These are phyloP conservation scores for Xiphydria camelus DNA, from an alignment of 2,888 invertebrate genomes.

Conservation along the genomic window DNA sequence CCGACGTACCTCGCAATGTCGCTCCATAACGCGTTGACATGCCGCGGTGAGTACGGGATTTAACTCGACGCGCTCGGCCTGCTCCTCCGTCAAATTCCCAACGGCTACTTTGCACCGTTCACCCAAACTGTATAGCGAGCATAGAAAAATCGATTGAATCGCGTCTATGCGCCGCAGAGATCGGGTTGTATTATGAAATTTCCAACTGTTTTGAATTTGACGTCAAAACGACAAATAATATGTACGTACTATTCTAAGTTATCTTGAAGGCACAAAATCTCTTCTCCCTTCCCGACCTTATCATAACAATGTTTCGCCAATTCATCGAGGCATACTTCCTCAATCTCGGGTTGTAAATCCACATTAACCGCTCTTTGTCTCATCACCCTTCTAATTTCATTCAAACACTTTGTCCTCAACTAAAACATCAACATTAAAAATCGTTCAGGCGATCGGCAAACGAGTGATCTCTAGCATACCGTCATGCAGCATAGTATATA, in stretches of 20 bases:
- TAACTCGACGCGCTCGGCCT: slow-evolving; percentile 85
- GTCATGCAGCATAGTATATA: slow-evolving; percentile 22
- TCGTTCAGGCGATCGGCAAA: slow-evolving; percentile 5
- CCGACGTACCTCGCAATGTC: slow-evolving; percentile 66
- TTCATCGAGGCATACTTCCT: slow-evolving; percentile 86
- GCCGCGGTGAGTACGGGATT: slow-evolving; percentile 85
- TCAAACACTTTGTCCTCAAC: slow-evolving; percentile 62
- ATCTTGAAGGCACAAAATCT: slow-evolving; percentile 90
- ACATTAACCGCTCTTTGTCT: slow-evolving; percentile 89
- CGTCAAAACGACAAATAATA: too few relatives aligned
- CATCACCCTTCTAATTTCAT: slow-evolving; percentile 90
- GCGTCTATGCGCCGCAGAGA: background rate
- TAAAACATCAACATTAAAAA: slow-evolving; percentile 33
- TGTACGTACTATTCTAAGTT: slow-evolving; percentile 73
- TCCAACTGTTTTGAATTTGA: too few relatives aligned
- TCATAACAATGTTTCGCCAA: slow-evolving; percentile 81
- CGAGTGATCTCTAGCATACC: slow-evolving; percentile 6
- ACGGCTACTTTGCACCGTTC: slow-evolving; percentile 77
- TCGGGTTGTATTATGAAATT: too few relatives aligned
- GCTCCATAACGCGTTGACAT: slow-evolving; percentile 79
- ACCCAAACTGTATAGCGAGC: slow-evolving; percentile 64
- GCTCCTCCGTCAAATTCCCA: slow-evolving; percentile 83
- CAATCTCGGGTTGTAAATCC: slow-evolving; percentile 91
- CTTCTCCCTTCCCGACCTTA: slow-evolving; percentile 85
- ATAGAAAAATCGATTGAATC: background rate